phyloP scores from a whole-genome alignment of 2,797 vertebrate genomes.

The Crax fasciolata region DNA sequence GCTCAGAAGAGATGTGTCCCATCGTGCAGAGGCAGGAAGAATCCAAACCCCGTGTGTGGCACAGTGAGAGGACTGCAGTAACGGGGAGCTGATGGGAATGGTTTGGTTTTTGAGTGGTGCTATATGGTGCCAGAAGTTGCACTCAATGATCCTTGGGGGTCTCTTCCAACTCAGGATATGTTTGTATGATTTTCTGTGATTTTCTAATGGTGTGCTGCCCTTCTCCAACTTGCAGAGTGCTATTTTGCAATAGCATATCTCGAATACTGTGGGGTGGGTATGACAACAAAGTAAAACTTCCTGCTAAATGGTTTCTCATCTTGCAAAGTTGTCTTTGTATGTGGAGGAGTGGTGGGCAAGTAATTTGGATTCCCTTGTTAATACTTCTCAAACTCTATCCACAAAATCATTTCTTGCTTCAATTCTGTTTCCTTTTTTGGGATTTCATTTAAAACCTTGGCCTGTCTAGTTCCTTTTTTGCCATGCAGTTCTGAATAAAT shows the following conservation, averaged over 20 bases:
- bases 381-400: not conserved
- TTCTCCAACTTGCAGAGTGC: not conserved
- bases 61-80: not conserved
- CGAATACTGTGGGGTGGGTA: not conserved
- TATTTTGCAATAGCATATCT: not conserved
- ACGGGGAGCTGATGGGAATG: not conserved
- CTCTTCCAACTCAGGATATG: too few species aligned
- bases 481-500: not conserved
- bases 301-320: not conserved
- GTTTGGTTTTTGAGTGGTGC: too few species aligned
- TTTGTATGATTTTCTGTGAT: too few species aligned
- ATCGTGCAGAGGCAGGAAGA: not conserved
- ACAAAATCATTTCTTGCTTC: not conserved
- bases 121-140: too few species aligned
- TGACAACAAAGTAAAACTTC: not conserved
- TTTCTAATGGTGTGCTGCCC: not conserved
- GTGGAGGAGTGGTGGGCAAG: not conserved
- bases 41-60: rapidly evolving
- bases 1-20: not conserved
- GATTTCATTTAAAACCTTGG: not conserved
- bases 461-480: not conserved
- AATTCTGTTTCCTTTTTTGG: not conserved
- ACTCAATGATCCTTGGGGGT: too few species aligned
- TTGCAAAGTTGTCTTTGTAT: not conserved
- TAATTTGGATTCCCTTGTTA: not conserved